These are phyloP conservation scores for Allolobophora icterica DNA, from an alignment of 2,888 invertebrate genomes.

Conservation along the genomic window DNA sequence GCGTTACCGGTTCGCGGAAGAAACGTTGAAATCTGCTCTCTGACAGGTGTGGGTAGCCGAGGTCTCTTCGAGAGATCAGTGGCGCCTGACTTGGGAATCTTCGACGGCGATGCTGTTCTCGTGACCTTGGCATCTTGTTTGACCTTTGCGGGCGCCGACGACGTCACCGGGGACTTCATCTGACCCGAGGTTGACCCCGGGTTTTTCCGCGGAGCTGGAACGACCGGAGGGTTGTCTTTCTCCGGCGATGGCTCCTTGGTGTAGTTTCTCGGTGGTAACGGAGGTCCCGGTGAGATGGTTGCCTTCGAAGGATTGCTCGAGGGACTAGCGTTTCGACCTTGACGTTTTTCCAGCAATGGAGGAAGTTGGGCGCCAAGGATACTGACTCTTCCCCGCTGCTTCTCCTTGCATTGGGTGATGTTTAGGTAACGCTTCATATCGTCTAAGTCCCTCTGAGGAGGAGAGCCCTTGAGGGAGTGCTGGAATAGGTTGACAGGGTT, in stretches of 20 bases:
- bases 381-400: background rate
- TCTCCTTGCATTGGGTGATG: constrained; percentile 12
- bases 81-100: background rate
- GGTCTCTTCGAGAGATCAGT: background rate
- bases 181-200: background rate
- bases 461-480: background rate
- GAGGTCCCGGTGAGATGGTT: background rate
- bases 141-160: background rate
- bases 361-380: background rate
- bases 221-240: background rate
- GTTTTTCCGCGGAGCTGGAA: background rate
- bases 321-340: background rate
- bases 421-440: background rate
- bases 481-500: background rate
- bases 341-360: background rate
- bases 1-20: background rate
- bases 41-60: background rate
- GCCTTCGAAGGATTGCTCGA: background rate
- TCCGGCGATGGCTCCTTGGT: background rate
- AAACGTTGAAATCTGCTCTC: background rate
- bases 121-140: background rate
- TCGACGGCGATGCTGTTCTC: background rate
- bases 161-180: no score
- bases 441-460: background rate
- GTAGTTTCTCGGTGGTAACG: background rate